Evolutionary conservation across 2,797 vertebrate genomes (phyloP).

Genomic region (Pipistrellus nathusii): DNA sequence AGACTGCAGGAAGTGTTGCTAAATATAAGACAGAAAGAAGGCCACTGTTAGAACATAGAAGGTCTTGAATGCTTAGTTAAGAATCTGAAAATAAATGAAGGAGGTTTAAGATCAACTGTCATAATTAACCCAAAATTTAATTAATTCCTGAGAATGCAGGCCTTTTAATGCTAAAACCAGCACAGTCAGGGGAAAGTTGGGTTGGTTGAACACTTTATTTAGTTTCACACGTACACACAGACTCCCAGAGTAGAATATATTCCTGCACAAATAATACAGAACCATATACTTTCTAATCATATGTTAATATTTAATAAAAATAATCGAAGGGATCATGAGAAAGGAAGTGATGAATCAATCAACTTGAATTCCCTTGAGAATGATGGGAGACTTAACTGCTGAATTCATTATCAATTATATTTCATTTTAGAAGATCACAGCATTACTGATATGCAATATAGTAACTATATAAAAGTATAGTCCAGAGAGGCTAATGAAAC

Average conservation of each 20-base stretch:
- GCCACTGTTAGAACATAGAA: neutral
- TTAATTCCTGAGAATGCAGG: neutral
- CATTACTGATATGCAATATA: conserved; percentile 11
- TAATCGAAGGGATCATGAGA: neutral
- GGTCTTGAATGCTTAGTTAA: neutral
- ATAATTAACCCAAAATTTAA: neutral
- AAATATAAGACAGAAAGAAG: conserved; percentile 1
- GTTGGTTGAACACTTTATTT: neutral
- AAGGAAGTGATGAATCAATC: conserved; percentile 1
- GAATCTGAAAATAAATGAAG: neutral
- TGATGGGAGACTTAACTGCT: conserved; percentile 49
- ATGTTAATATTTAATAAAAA: conserved; percentile 64
- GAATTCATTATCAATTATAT: conserved; percentile 67
- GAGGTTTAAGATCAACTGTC: neutral
- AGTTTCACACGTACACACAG: neutral
- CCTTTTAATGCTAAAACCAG: neutral
- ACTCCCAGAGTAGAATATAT: neutral
- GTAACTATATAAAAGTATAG: conserved; percentile 31
- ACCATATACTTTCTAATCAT: neutral
- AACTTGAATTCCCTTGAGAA: conserved; percentile 61
- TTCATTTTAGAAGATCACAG: conserved; percentile 50
- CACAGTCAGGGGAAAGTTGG: fast-evolving
- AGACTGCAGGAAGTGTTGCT: neutral
- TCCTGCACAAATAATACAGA: neutral
- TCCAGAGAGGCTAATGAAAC: conserved; percentile 65